Evolutionary conservation across 2,797 vertebrate genomes (phyloP).

Genomic region (Zalophus californianus): DNA sequence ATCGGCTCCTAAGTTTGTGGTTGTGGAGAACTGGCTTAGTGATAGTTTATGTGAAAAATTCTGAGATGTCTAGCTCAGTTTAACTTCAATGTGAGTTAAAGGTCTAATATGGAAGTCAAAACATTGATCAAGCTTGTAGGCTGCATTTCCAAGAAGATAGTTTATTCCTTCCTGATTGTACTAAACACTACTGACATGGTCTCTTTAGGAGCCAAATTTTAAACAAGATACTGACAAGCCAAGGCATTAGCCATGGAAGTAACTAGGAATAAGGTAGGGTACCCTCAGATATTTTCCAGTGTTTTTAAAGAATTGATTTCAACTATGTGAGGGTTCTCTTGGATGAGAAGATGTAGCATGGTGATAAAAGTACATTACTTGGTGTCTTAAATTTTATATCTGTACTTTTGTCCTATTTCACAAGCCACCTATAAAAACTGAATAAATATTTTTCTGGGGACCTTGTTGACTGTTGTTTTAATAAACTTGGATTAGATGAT

Average conservation of each 20-base stretch:
- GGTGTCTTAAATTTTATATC: neutral
- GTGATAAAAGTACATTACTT: neutral
- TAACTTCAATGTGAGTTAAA: neutral
- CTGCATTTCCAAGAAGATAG: neutral
- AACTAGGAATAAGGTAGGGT: neutral
- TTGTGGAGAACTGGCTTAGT: neutral
- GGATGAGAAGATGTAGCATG: neutral
- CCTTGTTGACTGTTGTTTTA: neutral
- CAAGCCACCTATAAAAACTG: neutral
- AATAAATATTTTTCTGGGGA: neutral
- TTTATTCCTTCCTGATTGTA: neutral
- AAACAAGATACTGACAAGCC: neutral
- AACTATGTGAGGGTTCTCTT: neutral
- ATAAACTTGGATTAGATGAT: neutral
- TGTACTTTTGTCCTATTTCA: neutral
- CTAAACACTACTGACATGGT: neutral
- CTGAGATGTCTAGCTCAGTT: neutral
- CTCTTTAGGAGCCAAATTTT: neutral
- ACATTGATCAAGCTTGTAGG: neutral
- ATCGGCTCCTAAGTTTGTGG: neutral
- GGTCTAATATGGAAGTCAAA: constrained; percentile 7
- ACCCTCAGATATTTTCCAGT: neutral
- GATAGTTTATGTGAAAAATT: neutral
- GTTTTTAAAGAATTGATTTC: neutral
- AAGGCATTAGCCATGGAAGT: neutral